Percentiles rank a stretch among this genome's conserved stretches.
phyloP scores from a whole-genome alignment of 2,113 vertebrate genomes.

The Mobula hypostoma region DNA sequence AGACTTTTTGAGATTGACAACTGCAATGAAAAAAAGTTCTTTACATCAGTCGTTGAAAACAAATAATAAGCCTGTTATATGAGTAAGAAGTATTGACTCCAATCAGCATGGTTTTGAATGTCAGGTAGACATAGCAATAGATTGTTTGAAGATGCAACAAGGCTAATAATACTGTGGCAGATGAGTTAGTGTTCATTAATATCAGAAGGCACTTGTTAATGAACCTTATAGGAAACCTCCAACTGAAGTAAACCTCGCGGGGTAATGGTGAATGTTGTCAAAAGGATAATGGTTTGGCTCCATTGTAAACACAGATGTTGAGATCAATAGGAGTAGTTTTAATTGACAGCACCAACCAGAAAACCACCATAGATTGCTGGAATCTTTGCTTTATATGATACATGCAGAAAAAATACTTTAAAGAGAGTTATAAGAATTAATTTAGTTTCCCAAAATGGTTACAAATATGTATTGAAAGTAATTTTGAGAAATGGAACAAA shows the following conservation, averaged over 20 bases:
- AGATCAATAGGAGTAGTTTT: not conserved
- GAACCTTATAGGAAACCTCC: not conserved
- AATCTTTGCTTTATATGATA: not conserved
- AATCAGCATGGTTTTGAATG: not conserved
- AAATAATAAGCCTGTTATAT: not conserved
- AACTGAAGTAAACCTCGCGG: not conserved
- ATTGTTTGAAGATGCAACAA: not conserved
- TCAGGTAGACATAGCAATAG: not conserved
- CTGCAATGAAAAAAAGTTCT: not conserved
- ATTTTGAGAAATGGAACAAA: not conserved
- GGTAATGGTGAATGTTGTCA: not conserved
- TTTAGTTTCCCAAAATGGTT: not conserved
- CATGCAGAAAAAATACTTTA: not conserved
- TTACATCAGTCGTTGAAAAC: not conserved
- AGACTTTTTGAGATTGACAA: not conserved
- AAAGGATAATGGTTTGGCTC: not conserved
- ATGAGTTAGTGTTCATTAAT: not conserved
- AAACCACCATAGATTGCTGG: not conserved
- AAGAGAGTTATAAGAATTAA: not conserved
- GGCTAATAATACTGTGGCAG: not conserved
- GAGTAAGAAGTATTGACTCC: slow-evolving; percentile 15
- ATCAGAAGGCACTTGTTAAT: not conserved
- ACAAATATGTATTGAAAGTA: not conserved
- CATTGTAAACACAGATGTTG: not conserved
- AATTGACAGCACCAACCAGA: not conserved